Evolutionary conservation across 2,113 vertebrate species (phyloP).

Genomic region (Otis tarda): DNA sequence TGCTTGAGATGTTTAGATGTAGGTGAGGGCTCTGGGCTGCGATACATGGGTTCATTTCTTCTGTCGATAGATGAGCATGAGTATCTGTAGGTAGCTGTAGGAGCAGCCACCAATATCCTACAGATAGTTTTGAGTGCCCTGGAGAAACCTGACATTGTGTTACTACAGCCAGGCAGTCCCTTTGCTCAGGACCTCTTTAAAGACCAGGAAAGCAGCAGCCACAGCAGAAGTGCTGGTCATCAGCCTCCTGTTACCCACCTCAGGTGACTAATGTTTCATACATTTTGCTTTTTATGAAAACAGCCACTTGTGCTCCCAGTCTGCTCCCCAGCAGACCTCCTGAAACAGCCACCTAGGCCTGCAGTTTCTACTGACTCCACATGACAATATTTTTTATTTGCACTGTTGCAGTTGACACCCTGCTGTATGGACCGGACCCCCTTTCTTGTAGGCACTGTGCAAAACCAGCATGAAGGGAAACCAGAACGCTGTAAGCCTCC

Average conservation of each 20-base stretch:
- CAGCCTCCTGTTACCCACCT: background rate
- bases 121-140: background rate
- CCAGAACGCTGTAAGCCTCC: background rate
- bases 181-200: background rate
- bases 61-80: background rate
- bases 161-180: background rate
- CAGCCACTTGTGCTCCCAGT: background rate
- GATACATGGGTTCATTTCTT: background rate
- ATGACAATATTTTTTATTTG: background rate
- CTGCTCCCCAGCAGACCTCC: background rate
- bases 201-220: background rate
- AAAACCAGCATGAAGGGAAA: background rate
- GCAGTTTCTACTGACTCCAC: background rate
- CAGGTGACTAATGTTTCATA: background rate
- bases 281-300: background rate
- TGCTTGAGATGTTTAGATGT: background rate
- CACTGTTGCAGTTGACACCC: background rate
- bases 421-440: background rate
- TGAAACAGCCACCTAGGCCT: background rate
- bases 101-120: background rate
- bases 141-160: background rate
- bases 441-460: background rate
- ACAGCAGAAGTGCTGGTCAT: background rate
- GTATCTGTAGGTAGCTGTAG: background rate
- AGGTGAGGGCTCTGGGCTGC: background rate